These are phyloP conservation scores for Okamejei kenojei DNA, from an alignment of 2,797 vertebrate species.

Conservation along the genomic window DNA sequence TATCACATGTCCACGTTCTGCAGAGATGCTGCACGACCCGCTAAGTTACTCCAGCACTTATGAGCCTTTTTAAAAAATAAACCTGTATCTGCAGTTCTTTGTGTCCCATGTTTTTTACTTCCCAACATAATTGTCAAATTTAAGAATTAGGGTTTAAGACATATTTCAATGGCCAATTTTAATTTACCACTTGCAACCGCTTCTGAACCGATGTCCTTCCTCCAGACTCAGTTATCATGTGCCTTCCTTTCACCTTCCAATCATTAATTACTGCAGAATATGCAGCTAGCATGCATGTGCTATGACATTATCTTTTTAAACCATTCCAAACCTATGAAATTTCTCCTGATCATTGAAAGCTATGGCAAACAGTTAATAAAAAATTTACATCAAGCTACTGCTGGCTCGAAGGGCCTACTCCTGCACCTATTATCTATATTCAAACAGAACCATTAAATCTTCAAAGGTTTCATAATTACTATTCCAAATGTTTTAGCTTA, in stretches of 20 bases:
- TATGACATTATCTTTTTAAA: neutral
- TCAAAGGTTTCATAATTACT: neutral
- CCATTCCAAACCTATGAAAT: neutral
- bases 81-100: no score
- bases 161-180: no score
- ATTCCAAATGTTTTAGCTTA: neutral
- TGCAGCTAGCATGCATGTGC: neutral
- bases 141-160: no score
- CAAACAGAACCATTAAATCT: no score
- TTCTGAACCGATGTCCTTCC: neutral
- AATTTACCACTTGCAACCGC: neutral
- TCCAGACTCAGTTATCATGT: neutral
- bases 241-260: neutral
- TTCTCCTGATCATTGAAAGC: neutral
- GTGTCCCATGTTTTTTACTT: no score
- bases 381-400: neutral
- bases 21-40: no score
- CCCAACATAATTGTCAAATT: no score
- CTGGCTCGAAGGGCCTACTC: no score
- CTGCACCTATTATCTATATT: no score
- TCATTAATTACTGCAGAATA: neutral
- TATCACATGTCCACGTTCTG: no score
- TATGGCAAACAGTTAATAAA: neutral
- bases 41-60: no score
- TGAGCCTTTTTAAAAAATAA: no score